Evolutionary conservation across 2,797 vertebrate species (phyloP), one percentile per base, ranked within the genome.

Genomic region (Pelochelys cantorii): DNA sequence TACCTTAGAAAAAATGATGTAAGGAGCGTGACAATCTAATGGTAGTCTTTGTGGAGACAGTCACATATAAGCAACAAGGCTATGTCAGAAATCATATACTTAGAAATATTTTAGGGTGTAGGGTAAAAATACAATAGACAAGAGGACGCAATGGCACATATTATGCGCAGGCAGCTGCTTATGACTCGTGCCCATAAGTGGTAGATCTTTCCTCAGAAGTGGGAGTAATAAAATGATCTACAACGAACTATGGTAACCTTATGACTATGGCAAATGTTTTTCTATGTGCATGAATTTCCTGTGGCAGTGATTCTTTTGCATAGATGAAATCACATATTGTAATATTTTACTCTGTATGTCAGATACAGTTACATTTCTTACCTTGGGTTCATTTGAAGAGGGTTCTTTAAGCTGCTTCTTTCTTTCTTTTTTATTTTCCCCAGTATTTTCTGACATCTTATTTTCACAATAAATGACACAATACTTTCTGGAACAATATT

Each of bases 181-280:
- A 84, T 96, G 97, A 97, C 88, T 96, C 97, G 97, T 96, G 93
- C 95, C 81, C 92, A 95, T 96, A 88, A 95, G 92, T 71, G 13
- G 55, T 79, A 89, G 53, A 94, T 94, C 94, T 97, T 95, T 97
- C 95, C 86, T 95, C 93, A 93, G 94, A 95, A 97, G 93, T 93
- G 90, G 95, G 93, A 97, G 93, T 96, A 93, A 68, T 83, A 81
- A 83, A 93, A 96, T 88, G 94, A 94, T 93, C 93, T 88, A 97
- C 92, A 98, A 89, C 95, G 95, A 97, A 92, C 89, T 92, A 94
- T 93, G 97, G 94, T 94, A 91, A 48, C 23, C 85, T 5, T 0
- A 31, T 95, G 89, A 97, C 96, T 96, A 90, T 96, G 56, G 0
- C 81, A 88, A 96, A 85, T 91, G 89, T 95, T 96, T 94, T 89